Percentiles rank a stretch among this genome's conserved stretches.
phyloP scores from a whole-genome alignment of 2,888 invertebrate genomes.

The Thumatha senex region DNA sequence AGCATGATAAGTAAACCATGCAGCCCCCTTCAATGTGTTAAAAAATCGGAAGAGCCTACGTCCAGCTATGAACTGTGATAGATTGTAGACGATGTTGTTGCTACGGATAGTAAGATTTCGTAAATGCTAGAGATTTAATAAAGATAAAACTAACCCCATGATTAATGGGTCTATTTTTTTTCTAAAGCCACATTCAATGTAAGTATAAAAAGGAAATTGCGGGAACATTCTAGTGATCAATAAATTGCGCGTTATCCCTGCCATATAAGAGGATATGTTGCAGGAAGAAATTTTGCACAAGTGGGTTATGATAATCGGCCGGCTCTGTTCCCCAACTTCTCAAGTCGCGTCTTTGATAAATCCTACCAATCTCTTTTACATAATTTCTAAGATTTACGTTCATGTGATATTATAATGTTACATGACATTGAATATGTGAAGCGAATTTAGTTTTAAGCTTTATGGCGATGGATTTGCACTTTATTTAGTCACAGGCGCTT shows the following conservation, averaged over 20 bases:
- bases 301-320: slow-evolving; percentile 40
- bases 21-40: too few relatives aligned
- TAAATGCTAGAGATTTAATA: not conserved
- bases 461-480: not conserved
- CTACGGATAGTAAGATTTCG: too few relatives aligned
- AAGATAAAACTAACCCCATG: not conserved
- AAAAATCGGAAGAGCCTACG: too few relatives aligned
- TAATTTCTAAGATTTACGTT: slow-evolving; percentile 36
- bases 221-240: slow-evolving; percentile 16
- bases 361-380: slow-evolving; percentile 36
- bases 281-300: slow-evolving; percentile 32
- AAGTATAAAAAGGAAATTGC: not conserved
- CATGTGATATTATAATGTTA: slow-evolving; percentile 23
- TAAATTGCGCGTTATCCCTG: slow-evolving; percentile 28
- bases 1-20: too few relatives aligned
- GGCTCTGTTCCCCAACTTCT: slow-evolving; percentile 30
- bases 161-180: not conserved
- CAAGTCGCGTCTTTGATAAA: slow-evolving; percentile 35
- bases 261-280: slow-evolving; percentile 29
- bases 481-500: too few relatives aligned
- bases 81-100: too few relatives aligned
- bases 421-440: slow-evolving; percentile 21
- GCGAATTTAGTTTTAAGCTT: slow-evolving; percentile 1
- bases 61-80: too few relatives aligned
- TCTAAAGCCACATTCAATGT: not conserved